Base-by-base conservation (phyloP, 1,140 invertebrate species). In the Drosophila carrolli region DNA sequence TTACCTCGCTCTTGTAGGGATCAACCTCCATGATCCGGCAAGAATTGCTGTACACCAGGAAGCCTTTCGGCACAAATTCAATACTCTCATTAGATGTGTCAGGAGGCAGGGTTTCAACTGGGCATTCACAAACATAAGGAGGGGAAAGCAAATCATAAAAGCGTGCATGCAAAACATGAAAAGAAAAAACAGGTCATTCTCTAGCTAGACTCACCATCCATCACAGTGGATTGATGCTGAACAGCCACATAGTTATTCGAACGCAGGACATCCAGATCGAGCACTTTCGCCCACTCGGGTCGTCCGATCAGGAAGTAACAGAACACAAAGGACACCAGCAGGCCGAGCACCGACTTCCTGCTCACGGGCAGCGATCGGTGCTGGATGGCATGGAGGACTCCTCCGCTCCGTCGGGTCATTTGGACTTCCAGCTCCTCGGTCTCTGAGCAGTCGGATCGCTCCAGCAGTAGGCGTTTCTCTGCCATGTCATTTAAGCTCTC, bases 21-120 rank as follows among this genome's bases (percentile, higher is more conserved):
- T 96, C 94, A 44, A 95, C 92, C 46, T 95, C 94, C 2, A 95
- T 94, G 77, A 97, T 96, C 66, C 94, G 93, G 76, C 96, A 97
- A 60, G 94, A 94, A 2, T 95, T 92, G 80, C 94, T 96, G 91
- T 95, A 95, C 2, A 97, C 94, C 43, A 96, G 91, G 81, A 94
- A 96, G 16, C 94, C 94, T 88, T 83, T 38, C 27, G 85, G 83
- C 56, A 77, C 44, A 72, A 63, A 50, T 41, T 27, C 41, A 51
- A 46, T 62, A 40, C 48, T 61, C 58, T 76, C 51, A 76, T 32
- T 73, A 46, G n/a, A 32, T 46, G 11, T 27, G 4, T 16, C 32
- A 23, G 23, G 23, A 23, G 23, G 23, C 23, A 23, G 23, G 14
- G 43, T 23, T 23, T 19, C 44, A 4, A 56, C 41, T 19, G n/a